phyloP scores from a whole-genome alignment of 2,113 vertebrate genomes.

The Spilogale gracilis region DNA sequence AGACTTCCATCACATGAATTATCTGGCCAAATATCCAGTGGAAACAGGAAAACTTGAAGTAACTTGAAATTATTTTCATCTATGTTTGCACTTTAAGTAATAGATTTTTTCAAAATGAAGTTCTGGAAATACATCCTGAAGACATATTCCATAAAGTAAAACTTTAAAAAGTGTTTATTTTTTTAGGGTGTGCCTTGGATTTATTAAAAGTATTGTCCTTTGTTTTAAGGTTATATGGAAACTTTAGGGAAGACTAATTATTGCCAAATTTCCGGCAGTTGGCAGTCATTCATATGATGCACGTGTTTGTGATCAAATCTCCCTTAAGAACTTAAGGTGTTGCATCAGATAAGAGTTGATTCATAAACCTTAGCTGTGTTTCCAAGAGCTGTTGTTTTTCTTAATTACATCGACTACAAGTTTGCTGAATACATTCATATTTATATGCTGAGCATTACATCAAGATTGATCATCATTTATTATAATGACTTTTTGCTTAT shows the following conservation, averaged over 20 bases:
- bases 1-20: neutral
- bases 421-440: neutral
- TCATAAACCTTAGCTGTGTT: conserved; percentile 24
- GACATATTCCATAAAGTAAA: neutral
- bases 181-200: neutral
- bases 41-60: neutral
- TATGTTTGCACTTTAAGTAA: neutral
- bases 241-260: neutral
- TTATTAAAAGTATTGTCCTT: neutral
- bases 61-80: neutral
- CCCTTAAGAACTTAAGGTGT: conserved; percentile 11
- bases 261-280: neutral
- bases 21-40: neutral
- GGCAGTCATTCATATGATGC: neutral
- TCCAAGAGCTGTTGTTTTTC: neutral
- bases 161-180: neutral
- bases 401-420: neutral
- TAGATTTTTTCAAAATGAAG: conserved; percentile 2
- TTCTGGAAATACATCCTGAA: neutral
- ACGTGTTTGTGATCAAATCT: neutral
- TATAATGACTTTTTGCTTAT: neutral
- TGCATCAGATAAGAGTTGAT: neutral
- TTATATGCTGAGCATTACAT: neutral
- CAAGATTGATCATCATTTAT: neutral
- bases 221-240: neutral